Evolutionary conservation across 2,888 invertebrate genomes (phyloP), one percentile per base, ranked within the genome.

Genomic region (Trissonchulus sp.): DNA sequence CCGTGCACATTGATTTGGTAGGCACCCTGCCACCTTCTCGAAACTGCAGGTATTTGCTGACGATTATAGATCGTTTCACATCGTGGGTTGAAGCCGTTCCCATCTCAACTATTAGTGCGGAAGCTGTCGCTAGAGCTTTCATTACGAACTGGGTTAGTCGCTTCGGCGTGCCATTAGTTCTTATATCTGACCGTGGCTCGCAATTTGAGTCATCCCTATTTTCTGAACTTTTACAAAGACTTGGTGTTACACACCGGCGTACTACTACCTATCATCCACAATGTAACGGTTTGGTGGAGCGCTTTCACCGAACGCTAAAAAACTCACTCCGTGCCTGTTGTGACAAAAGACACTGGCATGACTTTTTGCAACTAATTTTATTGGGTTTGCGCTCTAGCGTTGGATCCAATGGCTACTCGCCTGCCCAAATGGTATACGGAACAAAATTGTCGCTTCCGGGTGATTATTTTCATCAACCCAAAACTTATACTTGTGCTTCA

Each of bases 1-100:
- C n/a, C n/a, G n/a, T n/a, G 34, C 65, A 65, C n/a, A 65, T n/a
- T 18, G 65, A 65, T 65, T 31, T 65, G 8, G 65, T 65, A 65
- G 65, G n/a, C 34, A 30, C 65, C 15, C n/a, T 65, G n/a, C 65
- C 65, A 18, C 8, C n/a, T 18, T 65, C 65, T 30, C 15, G 8
- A 65, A 34, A 8, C 28, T 30, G 8, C 34, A 65, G 31, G 65
- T 65, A 65, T 65, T 65, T 65, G 31, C 15, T 65, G 15, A 65
- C 65, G 15, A 65, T 65, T 65, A 65, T 65, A 15, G 65, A 65
- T n/a, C 8, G 65, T 15, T 65, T 65, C 34, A 65, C 65, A 18
- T 8, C 15, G 18, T 65, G 65, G 65, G 31, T 65, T 8, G 65
- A 65, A 34, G 65, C 34, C n/a, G 31, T 65, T 15, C 65, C 65